A percentile compares a stretch with the other conserved stretches of the same genome.
These are phyloP conservation scores for Lithobates sylvaticus DNA, from an alignment of 2,797 vertebrate species.

Conservation along the genomic window DNA sequence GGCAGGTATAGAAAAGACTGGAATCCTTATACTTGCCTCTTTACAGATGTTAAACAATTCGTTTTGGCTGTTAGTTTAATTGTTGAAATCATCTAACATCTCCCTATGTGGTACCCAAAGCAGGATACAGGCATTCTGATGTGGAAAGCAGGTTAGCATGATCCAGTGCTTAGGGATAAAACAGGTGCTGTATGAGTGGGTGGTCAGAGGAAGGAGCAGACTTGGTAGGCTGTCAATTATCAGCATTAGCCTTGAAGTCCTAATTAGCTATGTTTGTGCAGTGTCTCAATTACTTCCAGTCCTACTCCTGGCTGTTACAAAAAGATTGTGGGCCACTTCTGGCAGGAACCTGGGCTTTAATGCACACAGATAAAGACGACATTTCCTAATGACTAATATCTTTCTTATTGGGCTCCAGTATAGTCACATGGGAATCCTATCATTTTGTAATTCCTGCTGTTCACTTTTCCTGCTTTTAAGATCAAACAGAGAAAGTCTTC, in stretches of 20 bases:
- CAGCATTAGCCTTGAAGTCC: slow-evolving; percentile 56
- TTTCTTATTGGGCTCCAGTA: slow-evolving; percentile 31
- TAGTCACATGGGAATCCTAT: slow-evolving; percentile 41
- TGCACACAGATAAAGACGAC: slow-evolving; percentile 49
- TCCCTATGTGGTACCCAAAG: not conserved
- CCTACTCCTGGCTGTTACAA: slow-evolving; percentile 49
- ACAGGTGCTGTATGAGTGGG: slow-evolving; percentile 54
- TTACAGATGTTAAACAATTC: not conserved
- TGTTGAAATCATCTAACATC: not conserved
- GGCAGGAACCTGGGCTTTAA: slow-evolving; percentile 46
- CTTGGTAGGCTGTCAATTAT: slow-evolving; percentile 31
- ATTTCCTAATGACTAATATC: slow-evolving; percentile 54
- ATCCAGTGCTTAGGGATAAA: not conserved
- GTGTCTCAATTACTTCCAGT: slow-evolving; percentile 57
- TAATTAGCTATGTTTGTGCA: slow-evolving; percentile 52
- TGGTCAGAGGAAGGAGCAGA: slow-evolving; percentile 46
- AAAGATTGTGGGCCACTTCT: slow-evolving; percentile 34
- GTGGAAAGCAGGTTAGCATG: not conserved
- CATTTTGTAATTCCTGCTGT: slow-evolving; percentile 53
- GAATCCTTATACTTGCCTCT: not conserved
- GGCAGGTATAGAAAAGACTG: not conserved
- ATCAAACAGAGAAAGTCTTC: slow-evolving; percentile 42
- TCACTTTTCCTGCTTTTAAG: slow-evolving; percentile 46
- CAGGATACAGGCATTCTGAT: not conserved
- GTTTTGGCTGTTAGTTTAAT: not conserved